Conservation (phyloP, 2,113 vertebrate genomes). For the Pelusios castaneus region DNA sequence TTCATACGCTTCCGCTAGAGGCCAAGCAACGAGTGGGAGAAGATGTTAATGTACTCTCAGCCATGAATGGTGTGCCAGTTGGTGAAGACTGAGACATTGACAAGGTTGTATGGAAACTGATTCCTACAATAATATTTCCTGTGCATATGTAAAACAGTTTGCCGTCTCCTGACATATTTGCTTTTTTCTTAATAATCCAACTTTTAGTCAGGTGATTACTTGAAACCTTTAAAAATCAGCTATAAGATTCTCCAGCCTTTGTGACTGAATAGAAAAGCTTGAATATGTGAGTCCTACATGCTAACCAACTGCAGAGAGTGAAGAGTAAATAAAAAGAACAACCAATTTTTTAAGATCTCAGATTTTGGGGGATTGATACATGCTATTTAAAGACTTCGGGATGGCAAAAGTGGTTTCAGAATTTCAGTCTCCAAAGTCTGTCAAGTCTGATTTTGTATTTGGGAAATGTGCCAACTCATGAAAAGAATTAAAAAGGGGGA, state of each 20-base stretch:
- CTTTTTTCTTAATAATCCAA: background rate
- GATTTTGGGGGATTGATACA: background rate
- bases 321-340: background rate
- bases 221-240: background rate
- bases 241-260: background rate
- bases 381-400: background rate
- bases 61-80: background rate
- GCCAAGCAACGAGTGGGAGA: background rate
- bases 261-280: background rate
- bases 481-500: fast-evolving
- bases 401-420: background rate
- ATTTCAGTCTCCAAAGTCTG: background rate
- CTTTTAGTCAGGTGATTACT: background rate
- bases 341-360: background rate
- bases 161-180: background rate
- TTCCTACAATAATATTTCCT: background rate
- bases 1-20: background rate
- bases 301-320: background rate
- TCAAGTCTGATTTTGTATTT: background rate
- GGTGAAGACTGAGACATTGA: background rate
- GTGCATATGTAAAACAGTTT: background rate
- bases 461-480: background rate
- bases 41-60: background rate
- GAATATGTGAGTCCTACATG: background rate
- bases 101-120: background rate